These are phyloP conservation scores for Micropoecilia bifurca DNA, from an alignment of 2,797 vertebrate species.

Conservation along the genomic window DNA sequence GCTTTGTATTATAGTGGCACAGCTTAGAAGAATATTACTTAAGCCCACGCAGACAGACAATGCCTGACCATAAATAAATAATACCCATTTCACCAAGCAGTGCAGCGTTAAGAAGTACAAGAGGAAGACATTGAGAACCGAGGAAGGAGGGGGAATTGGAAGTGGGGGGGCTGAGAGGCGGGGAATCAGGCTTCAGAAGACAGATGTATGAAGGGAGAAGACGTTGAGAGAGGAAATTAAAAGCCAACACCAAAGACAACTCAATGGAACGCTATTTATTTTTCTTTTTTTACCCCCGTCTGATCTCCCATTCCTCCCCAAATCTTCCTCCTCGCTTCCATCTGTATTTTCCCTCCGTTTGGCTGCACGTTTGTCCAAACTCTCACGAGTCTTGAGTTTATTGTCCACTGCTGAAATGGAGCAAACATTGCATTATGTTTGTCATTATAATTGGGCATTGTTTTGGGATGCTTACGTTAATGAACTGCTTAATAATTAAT, in stretches of 20 bases:
- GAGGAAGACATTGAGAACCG: constrained; percentile 48
- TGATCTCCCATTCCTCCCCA: constrained; percentile 5
- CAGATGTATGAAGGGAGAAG: neutral
- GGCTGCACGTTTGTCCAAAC: constrained; percentile 8
- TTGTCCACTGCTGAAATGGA: constrained; percentile 13
- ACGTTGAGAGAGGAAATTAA: constrained; percentile 36
- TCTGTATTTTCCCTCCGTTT: constrained; percentile 19
- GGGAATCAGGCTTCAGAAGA: neutral
- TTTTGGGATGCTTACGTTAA: constrained; percentile 11
- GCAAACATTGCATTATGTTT: constrained; percentile 9
- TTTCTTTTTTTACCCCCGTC: constrained; percentile 4
- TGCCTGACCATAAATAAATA: constrained; percentile 73
- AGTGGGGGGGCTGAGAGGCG: no score
- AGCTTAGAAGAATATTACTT: constrained; percentile 73
- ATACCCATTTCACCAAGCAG: constrained; percentile 58
- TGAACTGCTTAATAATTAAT: constrained; percentile 36
- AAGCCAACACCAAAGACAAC: constrained; percentile 61
- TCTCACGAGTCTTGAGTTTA: constrained; percentile 21
- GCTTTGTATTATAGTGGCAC: constrained; percentile 62
- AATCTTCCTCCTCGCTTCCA: constrained; percentile 17
- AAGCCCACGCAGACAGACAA: constrained; percentile 71
- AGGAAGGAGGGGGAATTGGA: constrained; percentile 22
- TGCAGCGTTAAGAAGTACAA: constrained; percentile 42
- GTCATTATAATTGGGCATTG: constrained; percentile 13
- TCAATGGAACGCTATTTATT: constrained; percentile 64